Evolutionary conservation across 1,140 invertebrate species (phyloP), one percentile per base, ranked within the genome.

Genomic region (Hyphantria cunea): DNA sequence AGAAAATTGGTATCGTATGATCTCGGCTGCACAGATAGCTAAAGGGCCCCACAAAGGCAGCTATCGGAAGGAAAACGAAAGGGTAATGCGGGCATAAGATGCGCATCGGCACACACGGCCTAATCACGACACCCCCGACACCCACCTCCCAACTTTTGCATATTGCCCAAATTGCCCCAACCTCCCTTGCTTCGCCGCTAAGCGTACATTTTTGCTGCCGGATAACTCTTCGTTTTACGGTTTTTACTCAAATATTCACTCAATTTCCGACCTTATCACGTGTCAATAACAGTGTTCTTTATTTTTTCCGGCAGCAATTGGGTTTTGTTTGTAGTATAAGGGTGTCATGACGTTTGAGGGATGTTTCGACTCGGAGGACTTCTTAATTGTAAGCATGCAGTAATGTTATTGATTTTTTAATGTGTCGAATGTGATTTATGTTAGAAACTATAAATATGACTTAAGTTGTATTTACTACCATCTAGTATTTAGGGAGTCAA

Each of bases 31-130:
- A 78, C 67, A 84, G 82, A 84, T 85, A 84, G 78, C 73, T 74
- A 74, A 72, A 80, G 79, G 80, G 82, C 68, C 71, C 67, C 73
- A 86, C 84, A 85, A 89, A 89, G 79, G 85, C 80, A 77, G 77
- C 75, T 89, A 89, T 87, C 86, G 86, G 86, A 89, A 89, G 86
- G 83, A 89, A 84, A 88, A 80, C 83, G 83, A 88, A 89, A 85
- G 86, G 86, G 86, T 89, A 86, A 89, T 89, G 82, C 86, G 86
- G 86, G 86, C 82, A 81, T 87, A 89, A 89, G 86, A 89, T 80
- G 86, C 84, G 84, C 86, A 87, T 89, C 86, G 84, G 77, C 84
- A 86, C 86, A 89, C 84, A 89, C 86, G 83, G 84, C 82, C 86
- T 86, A 86, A 89, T 86, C 86, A 87, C 78, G 74, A 66, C 77